Evolutionary conservation across 2,113 vertebrate genomes (phyloP).

Genomic region (Peromyscus californicus): DNA sequence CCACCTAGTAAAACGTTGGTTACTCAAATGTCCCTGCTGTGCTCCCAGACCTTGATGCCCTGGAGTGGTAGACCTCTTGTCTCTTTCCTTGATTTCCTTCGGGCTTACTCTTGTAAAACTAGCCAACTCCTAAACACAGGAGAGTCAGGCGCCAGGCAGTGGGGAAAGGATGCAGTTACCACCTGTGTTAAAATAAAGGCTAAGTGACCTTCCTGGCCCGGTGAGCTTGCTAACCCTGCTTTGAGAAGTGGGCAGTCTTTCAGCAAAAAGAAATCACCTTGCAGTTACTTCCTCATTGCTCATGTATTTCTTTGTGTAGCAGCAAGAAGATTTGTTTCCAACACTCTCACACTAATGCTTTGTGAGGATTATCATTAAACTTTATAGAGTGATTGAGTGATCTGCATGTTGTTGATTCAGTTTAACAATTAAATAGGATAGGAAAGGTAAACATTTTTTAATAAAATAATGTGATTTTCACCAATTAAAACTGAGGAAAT

Average conservation of each 20-base stretch:
- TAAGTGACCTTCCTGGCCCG: not conserved
- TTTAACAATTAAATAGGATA: not conserved
- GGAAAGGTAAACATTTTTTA: not conserved
- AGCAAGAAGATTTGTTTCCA: not conserved
- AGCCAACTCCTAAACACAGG: not conserved
- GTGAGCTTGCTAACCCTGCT: not conserved
- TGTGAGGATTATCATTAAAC: not conserved
- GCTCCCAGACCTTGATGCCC: not conserved
- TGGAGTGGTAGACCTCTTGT: not conserved
- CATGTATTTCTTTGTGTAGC: not conserved
- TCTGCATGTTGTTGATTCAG: not conserved
- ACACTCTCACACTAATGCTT: not conserved
- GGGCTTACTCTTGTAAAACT: not conserved
- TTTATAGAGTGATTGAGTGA: not conserved
- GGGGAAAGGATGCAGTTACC: not conserved
- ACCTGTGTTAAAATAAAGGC: not conserved
- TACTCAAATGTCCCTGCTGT: too few species aligned
- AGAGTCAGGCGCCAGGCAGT: not conserved
- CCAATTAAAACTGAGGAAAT: not conserved
- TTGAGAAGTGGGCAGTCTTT: not conserved
- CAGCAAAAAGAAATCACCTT: not conserved
- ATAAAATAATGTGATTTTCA: not conserved
- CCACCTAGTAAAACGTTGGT: not conserved
- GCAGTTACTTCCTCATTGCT: not conserved
- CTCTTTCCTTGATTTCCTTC: not conserved